Base-by-base conservation (phyloP, 2,797 vertebrate genomes). In the Distichodus sexfasciatus region DNA sequence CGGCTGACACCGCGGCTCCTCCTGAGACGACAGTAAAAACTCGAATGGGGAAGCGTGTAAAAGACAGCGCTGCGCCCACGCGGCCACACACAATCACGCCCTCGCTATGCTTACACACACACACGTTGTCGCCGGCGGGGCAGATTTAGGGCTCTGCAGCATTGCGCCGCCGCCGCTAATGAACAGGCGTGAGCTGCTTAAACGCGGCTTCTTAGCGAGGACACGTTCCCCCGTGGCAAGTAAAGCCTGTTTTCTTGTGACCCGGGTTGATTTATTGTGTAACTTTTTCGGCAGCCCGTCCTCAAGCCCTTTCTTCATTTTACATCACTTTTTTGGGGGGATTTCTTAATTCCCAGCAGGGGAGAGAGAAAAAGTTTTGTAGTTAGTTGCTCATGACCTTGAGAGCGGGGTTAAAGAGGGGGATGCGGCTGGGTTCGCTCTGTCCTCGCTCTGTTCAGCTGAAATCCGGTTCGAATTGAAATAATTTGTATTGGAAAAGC, bases 1-100 rank as follows among this genome's bases (percentile, higher is more conserved):
- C 29, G 71, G 69, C 71, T 84, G 87, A 85, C 87, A 84, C 78
- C 87, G 83, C 78, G 85, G 87, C 87, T 87, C 78, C 75, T 83
- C 79, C 80, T 72, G 69, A 57, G 48, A 77, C 81, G 85, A 85
- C 86, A 87, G 84, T 78, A 83, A 80, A 79, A 83, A 77, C 79
- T 79, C 78, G 69, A 66, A 40, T 21, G 50, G 55, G 50, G 62
- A 50, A 43, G 82, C 82, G 82, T 77, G 79, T 76, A 76, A 72
- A 74, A 72, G 36, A 54, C 21, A 64, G 67, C 17, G 26, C 71
- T 58, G 40, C 48, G 65, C 61, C 62, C 55, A 44, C 55, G 69
- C 58, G 50, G 50, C 70, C 68, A 48, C 66, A 75, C 68, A 75
- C 69, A 47, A 55, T 64, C 65, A 76, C 54, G 48, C 69, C 43